phyloP scores from a whole-genome alignment of 2,113 vertebrate species.

The Podiceps cristatus region DNA sequence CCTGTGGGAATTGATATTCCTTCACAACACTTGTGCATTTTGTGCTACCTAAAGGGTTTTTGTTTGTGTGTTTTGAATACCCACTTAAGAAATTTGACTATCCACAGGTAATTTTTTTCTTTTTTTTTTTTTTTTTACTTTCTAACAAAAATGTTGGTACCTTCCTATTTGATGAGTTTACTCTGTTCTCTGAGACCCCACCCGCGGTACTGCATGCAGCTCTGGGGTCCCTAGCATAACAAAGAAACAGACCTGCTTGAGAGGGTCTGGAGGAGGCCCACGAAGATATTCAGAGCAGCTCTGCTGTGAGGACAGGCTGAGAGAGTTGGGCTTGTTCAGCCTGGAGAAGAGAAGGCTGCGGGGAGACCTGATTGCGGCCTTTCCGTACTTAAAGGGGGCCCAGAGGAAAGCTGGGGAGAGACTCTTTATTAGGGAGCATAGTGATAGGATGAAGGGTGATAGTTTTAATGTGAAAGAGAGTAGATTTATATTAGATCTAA shows the following conservation, averaged over 20 bases:
- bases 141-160: not conserved
- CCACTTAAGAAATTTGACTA: not conserved
- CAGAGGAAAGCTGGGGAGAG: not conserved
- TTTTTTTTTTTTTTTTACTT: not conserved
- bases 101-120: not conserved
- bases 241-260: fast-evolving
- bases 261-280: fast-evolving
- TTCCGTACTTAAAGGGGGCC: not conserved
- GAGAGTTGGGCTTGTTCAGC: not conserved
- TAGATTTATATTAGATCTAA: not conserved
- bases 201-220: not conserved
- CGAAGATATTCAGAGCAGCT: fast-evolving
- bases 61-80: not conserved
- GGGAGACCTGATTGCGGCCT: not conserved
- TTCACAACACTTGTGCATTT: not conserved
- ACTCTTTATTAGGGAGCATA: fast-evolving
- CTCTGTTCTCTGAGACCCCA: fast-evolving
- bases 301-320: not conserved
- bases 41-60: not conserved
- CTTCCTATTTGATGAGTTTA: not conserved
- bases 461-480: fast-evolving
- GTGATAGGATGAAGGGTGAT: fast-evolving
- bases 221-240: not conserved
- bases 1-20: not conserved
- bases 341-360: not conserved